Conservation (phyloP, 2,888 invertebrate species). For the Meta bourneti region DNA sequence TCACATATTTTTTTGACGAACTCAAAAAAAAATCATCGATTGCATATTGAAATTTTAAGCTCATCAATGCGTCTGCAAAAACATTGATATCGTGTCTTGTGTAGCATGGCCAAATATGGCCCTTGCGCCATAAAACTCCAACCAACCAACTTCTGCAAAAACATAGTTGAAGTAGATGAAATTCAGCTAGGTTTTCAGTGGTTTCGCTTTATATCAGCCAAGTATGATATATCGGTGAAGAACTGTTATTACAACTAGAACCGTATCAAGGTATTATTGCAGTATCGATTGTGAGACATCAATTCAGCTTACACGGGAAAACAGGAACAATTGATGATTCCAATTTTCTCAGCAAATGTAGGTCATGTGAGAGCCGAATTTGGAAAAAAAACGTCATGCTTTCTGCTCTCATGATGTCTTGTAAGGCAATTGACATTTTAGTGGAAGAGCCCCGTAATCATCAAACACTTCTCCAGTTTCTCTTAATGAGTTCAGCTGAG, state of each 20-base stretch:
- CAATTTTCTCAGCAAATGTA: background rate
- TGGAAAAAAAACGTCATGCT: background rate
- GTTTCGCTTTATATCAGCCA: no score
- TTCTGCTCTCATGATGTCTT: background rate
- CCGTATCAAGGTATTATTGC: background rate
- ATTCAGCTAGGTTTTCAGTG: no score
- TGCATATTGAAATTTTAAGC: no score
- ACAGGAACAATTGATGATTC: background rate
- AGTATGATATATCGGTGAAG: background rate
- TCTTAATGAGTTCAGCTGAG: background rate
- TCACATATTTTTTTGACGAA: no score
- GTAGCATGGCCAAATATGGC: no score
- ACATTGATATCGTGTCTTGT: no score
- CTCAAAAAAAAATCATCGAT: no score
- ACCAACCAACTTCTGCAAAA: no score
- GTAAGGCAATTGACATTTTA: background rate
- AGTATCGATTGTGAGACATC: background rate
- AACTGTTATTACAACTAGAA: background rate
- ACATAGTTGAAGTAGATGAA: no score
- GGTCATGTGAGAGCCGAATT: background rate
- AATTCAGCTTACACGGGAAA: background rate
- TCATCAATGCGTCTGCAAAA: no score
- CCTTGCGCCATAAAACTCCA: no score
- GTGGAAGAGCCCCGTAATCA: background rate
- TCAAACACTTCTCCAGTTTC: background rate